Base-by-base conservation (phyloP, 2,888 invertebrate genomes). In the Atherix ibis region DNA sequence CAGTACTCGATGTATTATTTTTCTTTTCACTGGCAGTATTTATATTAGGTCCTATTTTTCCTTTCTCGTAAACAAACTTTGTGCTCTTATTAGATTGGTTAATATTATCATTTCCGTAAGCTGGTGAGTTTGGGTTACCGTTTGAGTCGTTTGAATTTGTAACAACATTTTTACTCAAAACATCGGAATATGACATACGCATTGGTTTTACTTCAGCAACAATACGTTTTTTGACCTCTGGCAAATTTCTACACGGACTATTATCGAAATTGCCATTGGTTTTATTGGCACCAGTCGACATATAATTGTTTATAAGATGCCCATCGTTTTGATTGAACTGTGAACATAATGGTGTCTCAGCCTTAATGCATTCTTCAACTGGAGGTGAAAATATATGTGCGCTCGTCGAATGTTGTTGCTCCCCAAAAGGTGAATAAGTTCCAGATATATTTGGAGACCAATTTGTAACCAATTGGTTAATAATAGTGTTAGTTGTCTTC, bases 131-230 rank as follows among this genome's bases (percentile, higher is more conserved):
- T 35, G 63, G 64, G 30, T 65, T 56, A 10, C 58, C 50, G 39
- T 72, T 71, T 5, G 56, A 40, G 36, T 51, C 58, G 17, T 56
- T 46, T 46, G 65, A 70, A 46, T 66, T 70, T 42, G 67, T 68
- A 10, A 31, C 32, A 22, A 64, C 61, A 40, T 66, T 66, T 58
- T 85, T 85, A 18, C 81, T 76, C 27, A 85, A 53, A 5, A 85
- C 82, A 62, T 83, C 84, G 0, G 85, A 85, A 54, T 85, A 85
- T 10, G 80, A 76, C 32, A 84, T 83, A 34, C 84, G 69, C 83
- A 84, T 84, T 1, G 84, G 84, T 49, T 81, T 81, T 0, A 85
- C 84, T 62, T 84, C 84, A 24, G 83, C 84, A 1, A 84, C 74
- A 54, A 81, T 82, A 32, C 83, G 68, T 38, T 61, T 61, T 35